Evolutionary conservation across 2,797 vertebrate genomes (phyloP).

Genomic region (Myiotriccus ornatus): DNA sequence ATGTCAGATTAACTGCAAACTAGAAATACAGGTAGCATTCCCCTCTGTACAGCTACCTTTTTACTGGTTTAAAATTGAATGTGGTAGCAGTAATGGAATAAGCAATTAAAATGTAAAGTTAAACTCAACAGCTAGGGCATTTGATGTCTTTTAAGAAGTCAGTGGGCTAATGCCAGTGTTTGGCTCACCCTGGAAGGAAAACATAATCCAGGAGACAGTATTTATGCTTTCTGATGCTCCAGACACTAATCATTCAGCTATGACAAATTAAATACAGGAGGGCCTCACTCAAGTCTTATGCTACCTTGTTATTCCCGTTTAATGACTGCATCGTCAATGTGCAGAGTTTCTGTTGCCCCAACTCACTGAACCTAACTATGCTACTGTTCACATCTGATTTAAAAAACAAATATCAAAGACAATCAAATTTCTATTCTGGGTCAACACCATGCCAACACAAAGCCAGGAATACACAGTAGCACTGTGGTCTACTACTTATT

Average conservation of each 20-base stretch:
- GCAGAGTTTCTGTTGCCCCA: not conserved
- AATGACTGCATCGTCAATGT: not conserved
- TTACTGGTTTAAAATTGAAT: not conserved
- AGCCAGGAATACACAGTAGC: constrained; percentile 43
- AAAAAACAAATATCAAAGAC: constrained; percentile 11
- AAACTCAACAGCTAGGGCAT: not conserved
- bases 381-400: not conserved
- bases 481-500: constrained; percentile 56
- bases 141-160: not conserved
- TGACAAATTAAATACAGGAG: not conserved
- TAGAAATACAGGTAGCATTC: not conserved
- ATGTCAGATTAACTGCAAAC: not conserved
- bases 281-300: not conserved
- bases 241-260: not conserved
- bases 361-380: not conserved
- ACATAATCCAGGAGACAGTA: not conserved
- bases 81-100: not conserved
- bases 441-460: not conserved
- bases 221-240: not conserved
- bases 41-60: not conserved
- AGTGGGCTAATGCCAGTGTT: not conserved
- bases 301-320: not conserved
- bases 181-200: not conserved
- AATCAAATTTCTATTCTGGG: constrained; percentile 39
- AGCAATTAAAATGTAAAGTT: not conserved